Conservation (phyloP, 2,888 invertebrate species). For the Scaptomyza flava region DNA sequence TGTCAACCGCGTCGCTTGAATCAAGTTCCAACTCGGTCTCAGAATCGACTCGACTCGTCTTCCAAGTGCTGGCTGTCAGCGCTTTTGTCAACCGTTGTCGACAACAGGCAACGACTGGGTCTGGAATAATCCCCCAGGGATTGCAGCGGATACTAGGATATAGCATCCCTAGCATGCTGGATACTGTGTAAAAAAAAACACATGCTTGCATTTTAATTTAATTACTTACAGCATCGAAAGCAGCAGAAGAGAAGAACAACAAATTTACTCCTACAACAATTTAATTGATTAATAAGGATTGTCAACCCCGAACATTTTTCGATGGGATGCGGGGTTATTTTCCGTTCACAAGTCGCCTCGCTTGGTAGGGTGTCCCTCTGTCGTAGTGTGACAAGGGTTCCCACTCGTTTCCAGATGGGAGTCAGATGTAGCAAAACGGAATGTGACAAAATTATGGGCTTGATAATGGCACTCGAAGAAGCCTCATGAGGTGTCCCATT, state of each 20-base stretch:
- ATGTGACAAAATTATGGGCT: slow-evolving; percentile 47
- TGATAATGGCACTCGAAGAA: slow-evolving; percentile 35
- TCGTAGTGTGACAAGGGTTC: slow-evolving; percentile 63
- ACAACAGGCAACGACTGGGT: slow-evolving; percentile 39
- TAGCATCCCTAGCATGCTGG: slow-evolving; percentile 19
- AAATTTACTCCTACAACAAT: slow-evolving; percentile 50
- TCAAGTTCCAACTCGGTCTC: too few relatives aligned
- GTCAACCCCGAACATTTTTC: slow-evolving; percentile 56
- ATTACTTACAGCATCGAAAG: slow-evolving; percentile 73
- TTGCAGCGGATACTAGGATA: slow-evolving; percentile 51
- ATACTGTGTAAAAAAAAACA: slow-evolving; percentile 61
- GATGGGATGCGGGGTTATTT: slow-evolving; percentile 21
- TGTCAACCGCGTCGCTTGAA: slow-evolving; percentile 52
- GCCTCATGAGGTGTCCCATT: slow-evolving; percentile 43
- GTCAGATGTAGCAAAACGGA: slow-evolving; percentile 54
- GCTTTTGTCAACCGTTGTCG: slow-evolving; percentile 70
- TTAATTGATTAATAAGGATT: slow-evolving; percentile 78
- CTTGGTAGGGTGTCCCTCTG: slow-evolving; percentile 11
- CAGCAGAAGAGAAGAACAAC: slow-evolving; percentile 35
- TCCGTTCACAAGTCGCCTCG: slow-evolving; percentile 59
- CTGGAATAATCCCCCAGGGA: slow-evolving; percentile 61
- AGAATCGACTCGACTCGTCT: background rate
- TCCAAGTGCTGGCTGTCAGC: slow-evolving; percentile 52
- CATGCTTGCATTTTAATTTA: slow-evolving; percentile 80
- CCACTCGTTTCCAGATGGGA: slow-evolving; percentile 46